A percentile compares a stretch with the other conserved stretches of the same genome.
phyloP scores from a whole-genome alignment of 2,888 invertebrate genomes.

The Microchrysa polita region DNA sequence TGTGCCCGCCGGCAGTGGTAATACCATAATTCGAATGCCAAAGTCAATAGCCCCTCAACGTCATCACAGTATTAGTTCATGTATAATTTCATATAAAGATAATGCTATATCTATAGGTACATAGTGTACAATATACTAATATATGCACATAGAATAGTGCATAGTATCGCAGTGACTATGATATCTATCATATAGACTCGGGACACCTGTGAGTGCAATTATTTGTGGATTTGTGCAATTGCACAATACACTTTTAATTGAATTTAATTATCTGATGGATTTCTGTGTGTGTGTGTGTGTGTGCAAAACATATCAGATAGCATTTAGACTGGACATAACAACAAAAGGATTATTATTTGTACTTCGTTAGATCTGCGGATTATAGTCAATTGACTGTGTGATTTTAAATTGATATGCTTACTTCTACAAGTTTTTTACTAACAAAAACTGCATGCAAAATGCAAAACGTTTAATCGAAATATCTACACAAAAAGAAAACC shows the following conservation, averaged over 20 bases:
- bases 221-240: conserved; percentile 31
- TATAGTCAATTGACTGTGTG: too few species aligned
- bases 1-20: conserved; percentile 1
- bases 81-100: not conserved
- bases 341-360: too few species aligned
- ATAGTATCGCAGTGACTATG: too few species aligned
- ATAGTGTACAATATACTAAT: not conserved
- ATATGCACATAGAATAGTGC: too few species aligned
- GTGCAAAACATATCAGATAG: not conserved
- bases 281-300: too few species aligned
- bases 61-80: conserved; percentile 18
- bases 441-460: too few species aligned
- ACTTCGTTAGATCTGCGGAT: too few species aligned
- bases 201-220: not conserved
- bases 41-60: conserved; percentile 39
- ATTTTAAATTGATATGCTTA: too few species aligned
- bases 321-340: not conserved
- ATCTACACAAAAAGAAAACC: not conserved
- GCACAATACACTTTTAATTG: conserved; percentile 36
- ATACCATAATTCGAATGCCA: conserved; percentile 36
- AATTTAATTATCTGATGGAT: conserved; percentile 34
- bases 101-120: not conserved
- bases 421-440: too few species aligned
- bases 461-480: not conserved
- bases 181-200: too few species aligned